These are phyloP conservation scores for Tenthredo mesomela DNA, from an alignment of 2,888 invertebrate genomes.

Conservation along the genomic window DNA sequence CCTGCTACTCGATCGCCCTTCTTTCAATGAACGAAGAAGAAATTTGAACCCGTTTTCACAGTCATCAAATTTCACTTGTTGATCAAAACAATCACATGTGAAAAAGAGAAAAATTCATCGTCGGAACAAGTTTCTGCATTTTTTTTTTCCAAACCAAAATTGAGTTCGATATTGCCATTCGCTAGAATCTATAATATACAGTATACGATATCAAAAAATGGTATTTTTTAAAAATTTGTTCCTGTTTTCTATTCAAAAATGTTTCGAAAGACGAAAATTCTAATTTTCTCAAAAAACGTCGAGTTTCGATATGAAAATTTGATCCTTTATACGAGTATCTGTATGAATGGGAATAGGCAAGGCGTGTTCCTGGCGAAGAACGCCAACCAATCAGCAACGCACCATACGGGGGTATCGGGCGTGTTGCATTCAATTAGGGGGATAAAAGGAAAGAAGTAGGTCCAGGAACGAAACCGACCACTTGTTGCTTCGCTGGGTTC, in stretches of 20 bases:
- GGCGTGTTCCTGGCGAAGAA: neutral
- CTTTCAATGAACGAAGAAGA: neutral
- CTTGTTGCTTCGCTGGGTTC: constrained; percentile 43
- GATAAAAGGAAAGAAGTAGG: neutral
- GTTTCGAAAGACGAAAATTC: neutral
- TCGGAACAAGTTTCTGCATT: neutral
- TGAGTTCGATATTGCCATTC: neutral
- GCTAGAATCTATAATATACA: neutral
- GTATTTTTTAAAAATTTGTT: neutral
- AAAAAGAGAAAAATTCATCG: neutral
- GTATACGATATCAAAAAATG: neutral
- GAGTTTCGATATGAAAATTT: neutral
- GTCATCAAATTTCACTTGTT: neutral
- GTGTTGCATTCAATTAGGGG: constrained; percentile 37
- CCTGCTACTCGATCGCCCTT: constrained; percentile 37
- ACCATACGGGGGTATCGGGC: constrained; percentile 7
- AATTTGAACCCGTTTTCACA: neutral
- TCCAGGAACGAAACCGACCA: constrained; percentile 22
- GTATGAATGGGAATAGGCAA: neutral
- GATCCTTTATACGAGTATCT: neutral
- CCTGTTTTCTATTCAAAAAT: neutral
- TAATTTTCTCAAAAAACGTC: neutral
- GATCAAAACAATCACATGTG: neutral
- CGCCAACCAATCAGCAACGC: constrained; percentile 35
- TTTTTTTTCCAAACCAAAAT: neutral